Percentiles rank a stretch among this genome's conserved stretches.
These are phyloP conservation scores for Andricus quercusramuli DNA, from an alignment of 2,888 invertebrate species.

Conservation along the genomic window DNA sequence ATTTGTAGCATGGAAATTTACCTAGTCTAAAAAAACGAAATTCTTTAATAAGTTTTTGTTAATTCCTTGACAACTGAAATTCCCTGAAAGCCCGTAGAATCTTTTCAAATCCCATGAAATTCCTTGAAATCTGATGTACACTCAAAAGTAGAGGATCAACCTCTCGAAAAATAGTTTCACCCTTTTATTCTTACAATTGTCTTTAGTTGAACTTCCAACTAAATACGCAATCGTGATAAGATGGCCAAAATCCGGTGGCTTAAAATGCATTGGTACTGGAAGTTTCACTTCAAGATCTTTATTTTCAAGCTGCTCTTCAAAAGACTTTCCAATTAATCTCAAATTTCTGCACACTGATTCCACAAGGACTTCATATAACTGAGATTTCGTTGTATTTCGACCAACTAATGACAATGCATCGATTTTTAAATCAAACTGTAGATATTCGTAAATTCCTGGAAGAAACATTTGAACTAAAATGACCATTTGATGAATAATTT, in stretches of 20 bases:
- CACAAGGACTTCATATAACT: constrained; percentile 87
- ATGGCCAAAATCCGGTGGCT: constrained; percentile 86
- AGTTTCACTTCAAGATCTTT: constrained; percentile 80
- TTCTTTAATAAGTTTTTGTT: too few relatives aligned
- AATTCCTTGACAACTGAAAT: too few relatives aligned
- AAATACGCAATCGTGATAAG: constrained; percentile 88
- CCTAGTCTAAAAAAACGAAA: too few relatives aligned
- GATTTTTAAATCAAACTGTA: constrained; percentile 84
- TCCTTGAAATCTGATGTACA: too few relatives aligned
- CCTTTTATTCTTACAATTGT: constrained; percentile 81
- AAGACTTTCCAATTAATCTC: constrained; percentile 83
- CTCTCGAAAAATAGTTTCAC: constrained; percentile 23
- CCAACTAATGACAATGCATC: constrained; percentile 87
- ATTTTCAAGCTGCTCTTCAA: constrained; percentile 81
- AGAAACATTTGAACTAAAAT: constrained; percentile 47
- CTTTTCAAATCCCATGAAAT: too few relatives aligned
- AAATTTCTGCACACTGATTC: constrained; percentile 88
- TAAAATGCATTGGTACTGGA: constrained; percentile 88
- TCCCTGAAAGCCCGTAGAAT: too few relatives aligned
- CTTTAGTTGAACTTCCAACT: constrained; percentile 83
- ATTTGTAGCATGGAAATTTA: too few relatives aligned
- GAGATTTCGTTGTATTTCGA: constrained; percentile 82
- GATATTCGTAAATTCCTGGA: constrained; percentile 76
- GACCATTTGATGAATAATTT: constrained; percentile 60
- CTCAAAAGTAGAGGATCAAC: too few relatives aligned